Base-by-base conservation (phyloP, 2,113 vertebrate genomes). In the Oceanites oceanicus region DNA sequence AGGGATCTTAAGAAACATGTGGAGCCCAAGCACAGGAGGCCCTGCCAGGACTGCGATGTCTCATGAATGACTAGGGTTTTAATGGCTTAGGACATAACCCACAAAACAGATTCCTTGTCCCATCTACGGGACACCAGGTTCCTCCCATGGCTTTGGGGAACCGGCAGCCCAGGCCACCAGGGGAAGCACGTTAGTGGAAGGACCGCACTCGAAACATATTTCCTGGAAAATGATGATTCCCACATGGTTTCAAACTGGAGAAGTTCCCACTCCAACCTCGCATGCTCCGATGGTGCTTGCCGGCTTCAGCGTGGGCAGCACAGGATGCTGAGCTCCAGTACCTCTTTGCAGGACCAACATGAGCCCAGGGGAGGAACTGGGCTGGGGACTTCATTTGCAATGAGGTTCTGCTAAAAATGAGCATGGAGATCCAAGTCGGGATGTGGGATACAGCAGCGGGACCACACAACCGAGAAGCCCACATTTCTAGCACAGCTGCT, bases 51-150 rank as follows among this genome's bases (percentile, higher is more conserved):
- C n/a, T 58, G 61, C 7, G 49, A 27, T n/a, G 15, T 38, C 75
- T 47, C 66, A 38, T 9, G 9, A 81, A 55, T 4, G 27, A 29
- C 9, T 29, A 8, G 20, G 30, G 40, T 15, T 40, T 58, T 32
- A 55, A 15, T 10, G 27, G 50, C 29, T 66, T 3, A 12, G 32
- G 9, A 67, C 32, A 34, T 11, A 49, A 38, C 8, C 27, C 76
- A 45, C 38, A 70, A 3, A 75, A 55, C 17, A 74, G 17, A 63
- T 42, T 67, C 68, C 36, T 44, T 47, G 23, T 55, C 61, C 83
- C 0, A 0, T 20, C 56, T 26, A 0, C 1, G 1, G 44, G 67
- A 40, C 75, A 52, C n/a, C 25, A 67, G 16, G 12, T 18, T 61
- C 42, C 71, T 58, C 63, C 65, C 71, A 4, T 0, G 6, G 86